These are phyloP conservation scores for Polyergus mexicanus DNA, from an alignment of 1,140 invertebrate species.

Conservation along the genomic window DNA sequence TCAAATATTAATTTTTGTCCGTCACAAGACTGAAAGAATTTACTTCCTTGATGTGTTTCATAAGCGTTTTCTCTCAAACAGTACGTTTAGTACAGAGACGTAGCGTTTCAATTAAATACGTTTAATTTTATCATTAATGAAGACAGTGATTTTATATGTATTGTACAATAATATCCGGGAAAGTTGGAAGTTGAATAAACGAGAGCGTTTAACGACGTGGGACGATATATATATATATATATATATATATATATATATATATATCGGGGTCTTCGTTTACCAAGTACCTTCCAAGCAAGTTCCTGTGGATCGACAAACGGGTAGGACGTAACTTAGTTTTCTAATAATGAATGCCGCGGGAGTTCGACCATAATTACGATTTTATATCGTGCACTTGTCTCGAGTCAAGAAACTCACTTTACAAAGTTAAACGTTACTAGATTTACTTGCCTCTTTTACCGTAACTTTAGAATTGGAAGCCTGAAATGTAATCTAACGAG, in stretches of 20 bases:
- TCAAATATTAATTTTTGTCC: constrained; percentile 69
- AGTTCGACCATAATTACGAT: constrained; percentile 12
- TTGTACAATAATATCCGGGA: background rate
- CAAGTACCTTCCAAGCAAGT: constrained; percentile 10
- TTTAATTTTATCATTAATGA: constrained; percentile 33
- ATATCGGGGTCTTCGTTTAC: constrained; percentile 5
- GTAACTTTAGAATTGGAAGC: constrained; percentile 14
- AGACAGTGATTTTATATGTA: constrained; percentile 15
- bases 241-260: constrained; percentile 8
- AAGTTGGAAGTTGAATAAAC: background rate
- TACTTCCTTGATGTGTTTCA: constrained; percentile 14
- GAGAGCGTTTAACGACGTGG: constrained; percentile 5
- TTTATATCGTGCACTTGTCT: constrained; percentile 18
- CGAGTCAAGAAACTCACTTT: constrained; percentile 39
- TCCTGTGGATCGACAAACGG: background rate
- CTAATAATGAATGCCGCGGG: constrained; percentile 38
- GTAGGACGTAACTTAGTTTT: background rate
- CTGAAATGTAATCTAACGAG: background rate
- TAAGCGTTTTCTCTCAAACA: background rate
- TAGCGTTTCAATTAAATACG: constrained; percentile 25
- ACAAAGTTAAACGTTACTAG: constrained; percentile 10
- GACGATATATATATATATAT: constrained; percentile 25
- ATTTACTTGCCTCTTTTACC: background rate
- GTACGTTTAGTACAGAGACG: background rate
- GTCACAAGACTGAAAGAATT: constrained; percentile 34